Conservation (phyloP, 2,113 vertebrate genomes). For the Sapajus apella region DNA sequence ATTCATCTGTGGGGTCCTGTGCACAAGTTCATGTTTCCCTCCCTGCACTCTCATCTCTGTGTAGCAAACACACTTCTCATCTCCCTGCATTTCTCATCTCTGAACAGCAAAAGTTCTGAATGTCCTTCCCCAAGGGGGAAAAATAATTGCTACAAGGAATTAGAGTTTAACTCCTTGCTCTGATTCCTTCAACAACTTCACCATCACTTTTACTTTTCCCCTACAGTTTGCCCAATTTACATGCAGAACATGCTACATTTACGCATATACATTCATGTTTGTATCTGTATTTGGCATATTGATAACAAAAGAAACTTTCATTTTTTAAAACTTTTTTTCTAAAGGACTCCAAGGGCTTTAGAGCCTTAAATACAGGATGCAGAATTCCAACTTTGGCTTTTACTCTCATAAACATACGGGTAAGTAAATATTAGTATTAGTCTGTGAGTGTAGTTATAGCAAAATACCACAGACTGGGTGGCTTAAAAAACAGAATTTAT, state of each 20-base stretch:
- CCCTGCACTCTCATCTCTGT: neutral
- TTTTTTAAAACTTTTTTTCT: neutral
- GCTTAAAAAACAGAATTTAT: neutral
- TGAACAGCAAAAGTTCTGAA: conserved; percentile 28
- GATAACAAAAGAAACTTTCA: neutral
- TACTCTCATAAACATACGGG: neutral
- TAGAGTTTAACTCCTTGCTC: conserved; percentile 67
- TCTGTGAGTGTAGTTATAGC: neutral
- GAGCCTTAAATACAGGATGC: neutral
- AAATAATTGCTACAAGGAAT: conserved; percentile 56
- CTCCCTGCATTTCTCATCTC: neutral
- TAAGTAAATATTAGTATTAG: neutral
- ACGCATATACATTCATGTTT: neutral
- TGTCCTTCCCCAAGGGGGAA: conserved; percentile 58
- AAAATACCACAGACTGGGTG: neutral
- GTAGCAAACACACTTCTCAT: too few relatives aligned
- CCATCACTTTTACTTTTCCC: neutral
- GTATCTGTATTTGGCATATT: neutral
- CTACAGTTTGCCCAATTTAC: neutral
- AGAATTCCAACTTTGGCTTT: neutral
- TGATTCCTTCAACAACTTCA: conserved; percentile 18
- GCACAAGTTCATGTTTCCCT: neutral
- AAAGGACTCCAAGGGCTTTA: neutral
- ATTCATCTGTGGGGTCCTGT: neutral
- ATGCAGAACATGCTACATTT: neutral